Base-by-base conservation (phyloP, 2,888 invertebrate genomes). In the Hyppa rectilinea region DNA sequence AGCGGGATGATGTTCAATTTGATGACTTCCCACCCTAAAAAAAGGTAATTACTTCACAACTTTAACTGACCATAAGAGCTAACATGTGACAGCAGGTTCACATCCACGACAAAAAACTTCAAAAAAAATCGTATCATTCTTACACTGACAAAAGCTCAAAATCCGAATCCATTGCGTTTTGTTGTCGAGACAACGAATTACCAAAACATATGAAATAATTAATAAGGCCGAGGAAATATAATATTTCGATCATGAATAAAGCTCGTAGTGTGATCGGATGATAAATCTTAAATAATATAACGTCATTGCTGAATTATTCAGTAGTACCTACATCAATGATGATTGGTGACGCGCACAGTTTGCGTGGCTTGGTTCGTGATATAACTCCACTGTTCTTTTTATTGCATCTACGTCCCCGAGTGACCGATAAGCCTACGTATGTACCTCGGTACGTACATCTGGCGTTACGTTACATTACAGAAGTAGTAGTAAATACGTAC, bases 341-440 rank as follows among this genome's bases (percentile, higher is more conserved):
- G 26, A 69, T 58, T 76, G 17, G 36, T 71, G 66, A 77, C 59
- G 56, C 47, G 47, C 49, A 31, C 52, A 23, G 34, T 38, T 68
- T 47, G 69, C 78, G 56, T 68, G 47, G 62, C 38, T 47, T 40
- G 72, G n/a, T 38, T 56, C 34, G 52, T 81, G 66, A 83, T 78
- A 82, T 83, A 82, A 81, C 71, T 31, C 29, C 23, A 29, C 17
- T 55, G 56, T 68, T 67, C n/a, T 78, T 80, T 76, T 79, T 76
- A 83, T 79, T 79, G 53, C 84, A 68, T 63, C 68, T 76, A 84
- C 76, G 79, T 84, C 65, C 74, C 61, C 23, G 49, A 58, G 47
- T 75, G 72, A 71, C 63, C 61, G 75, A 84, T 81, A 84, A 78
- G 78, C 45, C 26, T 31, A 66, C 66, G 67, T 75, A 69, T 31